Percentiles rank a stretch among this genome's conserved stretches.
Conservation (phyloP, 2,888 invertebrate species). For the Hydrotaea diabolus region DNA sequence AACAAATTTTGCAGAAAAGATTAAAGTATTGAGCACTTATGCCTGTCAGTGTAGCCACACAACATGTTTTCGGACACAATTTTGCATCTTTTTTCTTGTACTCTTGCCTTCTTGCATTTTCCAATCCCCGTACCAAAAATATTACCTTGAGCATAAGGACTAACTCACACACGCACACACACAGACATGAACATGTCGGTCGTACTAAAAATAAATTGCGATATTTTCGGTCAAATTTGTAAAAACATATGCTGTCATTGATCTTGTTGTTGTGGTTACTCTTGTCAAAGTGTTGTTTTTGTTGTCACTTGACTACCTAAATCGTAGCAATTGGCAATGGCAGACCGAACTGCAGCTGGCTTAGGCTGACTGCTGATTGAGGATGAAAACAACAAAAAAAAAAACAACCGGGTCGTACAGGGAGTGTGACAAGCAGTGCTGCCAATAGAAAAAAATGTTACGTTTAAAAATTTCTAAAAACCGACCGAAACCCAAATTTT, state of each 20-base stretch:
- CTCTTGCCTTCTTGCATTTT: neutral
- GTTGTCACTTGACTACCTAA: slow-evolving; percentile 24
- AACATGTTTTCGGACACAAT: neutral
- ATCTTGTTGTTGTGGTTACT: neutral
- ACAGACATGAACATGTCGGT: neutral
- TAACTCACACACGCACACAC: neutral
- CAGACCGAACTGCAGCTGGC: neutral
- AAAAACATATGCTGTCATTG: slow-evolving; percentile 21
- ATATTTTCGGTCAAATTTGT: neutral
- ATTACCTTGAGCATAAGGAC: slow-evolving; percentile 7
- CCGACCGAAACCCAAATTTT: too few relatives aligned
- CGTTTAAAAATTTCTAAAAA: too few relatives aligned
- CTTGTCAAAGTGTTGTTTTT: neutral
- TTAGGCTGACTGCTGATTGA: too few relatives aligned
- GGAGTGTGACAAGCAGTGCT: too few relatives aligned
- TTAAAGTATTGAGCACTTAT: too few relatives aligned
- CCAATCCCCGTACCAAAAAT: neutral
- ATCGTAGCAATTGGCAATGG: neutral
- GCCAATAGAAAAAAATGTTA: too few relatives aligned
- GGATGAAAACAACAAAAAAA: neutral
- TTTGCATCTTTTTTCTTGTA: slow-evolving; percentile 1
- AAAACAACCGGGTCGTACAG: neutral
- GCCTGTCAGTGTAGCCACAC: neutral
- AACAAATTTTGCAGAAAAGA: too few relatives aligned
- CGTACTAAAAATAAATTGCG: neutral